A percentile compares a stretch with the other conserved stretches of the same genome.
These are phyloP conservation scores for Hystrix brachyura DNA, from an alignment of 2,113 vertebrate species.

Conservation along the genomic window DNA sequence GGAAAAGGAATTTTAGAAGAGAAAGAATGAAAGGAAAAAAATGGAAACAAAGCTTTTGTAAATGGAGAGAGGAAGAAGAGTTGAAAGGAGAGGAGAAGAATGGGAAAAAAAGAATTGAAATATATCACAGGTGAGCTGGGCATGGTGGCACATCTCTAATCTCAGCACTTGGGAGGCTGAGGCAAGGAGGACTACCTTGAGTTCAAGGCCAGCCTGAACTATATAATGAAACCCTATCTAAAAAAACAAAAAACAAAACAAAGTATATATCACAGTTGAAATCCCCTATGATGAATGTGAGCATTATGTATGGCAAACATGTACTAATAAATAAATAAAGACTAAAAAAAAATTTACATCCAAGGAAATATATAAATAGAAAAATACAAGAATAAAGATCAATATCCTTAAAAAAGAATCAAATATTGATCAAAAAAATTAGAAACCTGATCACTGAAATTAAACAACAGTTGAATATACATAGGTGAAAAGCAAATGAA, in stretches of 20 bases:
- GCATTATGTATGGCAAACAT: not conserved
- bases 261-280: not conserved
- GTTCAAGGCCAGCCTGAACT: not conserved
- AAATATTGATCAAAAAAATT: conserved; percentile 10
- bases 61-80: not conserved
- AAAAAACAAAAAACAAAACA: not conserved
- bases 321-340: not conserved
- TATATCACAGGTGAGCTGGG: not conserved
- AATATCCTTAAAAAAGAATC: not conserved
- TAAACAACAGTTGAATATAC: not conserved
- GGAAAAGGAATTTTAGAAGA: not conserved
- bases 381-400: not conserved
- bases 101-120: not conserved
- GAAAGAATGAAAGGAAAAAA: not conserved
- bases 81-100: not conserved
- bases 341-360: conserved; percentile 15
- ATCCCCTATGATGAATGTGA: not conserved
- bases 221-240: not conserved
- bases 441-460: not conserved
- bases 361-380: not conserved
- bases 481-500: not conserved
- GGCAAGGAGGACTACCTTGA: not conserved
- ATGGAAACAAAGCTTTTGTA: not conserved
- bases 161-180: not conserved
- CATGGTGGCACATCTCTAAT: not conserved